Base-by-base conservation (phyloP, 2,888 invertebrate genomes). In the Trypoxylon attenuatum region DNA sequence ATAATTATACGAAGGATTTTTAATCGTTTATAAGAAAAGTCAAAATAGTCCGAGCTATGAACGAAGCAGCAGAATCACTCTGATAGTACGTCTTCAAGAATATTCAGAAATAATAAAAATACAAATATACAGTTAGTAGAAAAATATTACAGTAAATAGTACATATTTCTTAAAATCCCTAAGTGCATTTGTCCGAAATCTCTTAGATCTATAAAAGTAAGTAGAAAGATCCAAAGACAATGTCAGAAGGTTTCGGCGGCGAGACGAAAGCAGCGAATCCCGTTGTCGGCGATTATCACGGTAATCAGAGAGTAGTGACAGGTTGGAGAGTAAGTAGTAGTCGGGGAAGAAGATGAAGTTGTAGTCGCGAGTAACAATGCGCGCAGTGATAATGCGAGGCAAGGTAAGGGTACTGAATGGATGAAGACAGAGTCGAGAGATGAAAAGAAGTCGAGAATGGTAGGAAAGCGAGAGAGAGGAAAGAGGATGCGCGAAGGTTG, bases 311-410 rank as follows among this genome's bases (percentile, higher is more conserved):
- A 57, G 51, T 54, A 56, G 66, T 64, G 71, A 70, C 67, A 60
- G 59, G 42, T 50, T 41, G 39, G 53, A 23, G 67, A 69, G n/a
- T n/a, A n/a, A n/a, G 56, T 70, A 62, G 70, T 76, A 67, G 67
- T 60, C 33, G 61, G 33, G 57, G 65, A 25, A 47, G 39, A 64
- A 63, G 65, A 77, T 77, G 76, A 77, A 77, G 76, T 70, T 63
- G 76, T 77, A 66, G 62, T 58, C 54, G 56, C 27, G 51, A 73
- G 76, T 80, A 79, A 82, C 80, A 80, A 81, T 80, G 73, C 79
- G 65, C 57, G 72, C 76, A 73, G 73, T 77, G 80, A 80, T 81
- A 80, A 80, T 81, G 75, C 76, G 75, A 64, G 63, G 58, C 59
- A n/a, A n/a, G n/a, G n/a, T n/a, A n/a, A n/a, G n/a, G n/a, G n/a